phyloP scores from a whole-genome alignment of 2,888 invertebrate species.

The Liopterus haemorrhoidalis region DNA sequence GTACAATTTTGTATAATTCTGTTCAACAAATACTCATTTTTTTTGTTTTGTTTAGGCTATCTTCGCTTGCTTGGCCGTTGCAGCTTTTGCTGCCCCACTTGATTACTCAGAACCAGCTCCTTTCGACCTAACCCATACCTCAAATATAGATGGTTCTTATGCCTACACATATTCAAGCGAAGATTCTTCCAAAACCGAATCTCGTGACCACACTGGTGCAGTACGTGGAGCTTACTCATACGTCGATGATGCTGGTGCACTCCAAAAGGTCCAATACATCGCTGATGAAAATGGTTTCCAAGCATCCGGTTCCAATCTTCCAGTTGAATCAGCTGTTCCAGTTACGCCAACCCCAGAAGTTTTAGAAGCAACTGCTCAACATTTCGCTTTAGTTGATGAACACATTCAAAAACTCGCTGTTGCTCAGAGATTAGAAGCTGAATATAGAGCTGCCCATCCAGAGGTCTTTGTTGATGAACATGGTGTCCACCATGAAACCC shows the following conservation, averaged over 20 bases:
- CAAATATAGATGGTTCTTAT: constrained; percentile 17
- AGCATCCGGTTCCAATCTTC: not conserved
- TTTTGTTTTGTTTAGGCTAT: no score
- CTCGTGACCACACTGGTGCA: not conserved
- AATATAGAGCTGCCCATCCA: constrained; percentile 4
- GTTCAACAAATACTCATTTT: no score
- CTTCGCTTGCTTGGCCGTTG: constrained; percentile 14
- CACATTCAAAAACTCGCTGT: not conserved
- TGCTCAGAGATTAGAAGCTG: constrained; percentile 4
- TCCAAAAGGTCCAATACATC: not conserved
- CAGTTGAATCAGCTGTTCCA: constrained; percentile 16
- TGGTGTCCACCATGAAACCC: no score
- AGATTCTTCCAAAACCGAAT: constrained; percentile 4
- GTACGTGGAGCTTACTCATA: constrained; percentile 7
- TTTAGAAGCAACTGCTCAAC: constrained; percentile 29
- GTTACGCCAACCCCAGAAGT: constrained; percentile 35
- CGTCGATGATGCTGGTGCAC: constrained; percentile 2
- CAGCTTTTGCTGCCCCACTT: constrained; percentile 12
- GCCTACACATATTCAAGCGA: not conserved
- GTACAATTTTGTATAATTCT: no score
- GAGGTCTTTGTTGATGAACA: no score
- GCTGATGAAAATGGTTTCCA: not conserved
- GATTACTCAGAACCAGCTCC: constrained; percentile 22
- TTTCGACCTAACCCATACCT: constrained; percentile 14
- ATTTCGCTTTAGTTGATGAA: constrained; percentile 19